Evolutionary conservation across 2,113 vertebrate species (phyloP).

Genomic region (Myotis lucifugus): DNA sequence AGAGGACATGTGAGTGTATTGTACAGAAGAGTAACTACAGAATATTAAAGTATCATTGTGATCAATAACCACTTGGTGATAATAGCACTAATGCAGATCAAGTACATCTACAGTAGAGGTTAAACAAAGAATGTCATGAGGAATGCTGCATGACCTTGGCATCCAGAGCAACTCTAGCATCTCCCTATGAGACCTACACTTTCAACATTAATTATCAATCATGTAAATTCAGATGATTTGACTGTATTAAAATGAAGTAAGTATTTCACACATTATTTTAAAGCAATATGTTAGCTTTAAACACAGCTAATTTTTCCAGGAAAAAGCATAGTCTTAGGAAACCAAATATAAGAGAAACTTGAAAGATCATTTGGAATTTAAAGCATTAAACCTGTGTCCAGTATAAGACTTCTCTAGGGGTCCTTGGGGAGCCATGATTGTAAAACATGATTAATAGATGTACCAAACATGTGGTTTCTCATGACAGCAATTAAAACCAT

Average conservation of each 20-base stretch:
- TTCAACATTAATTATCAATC: not conserved
- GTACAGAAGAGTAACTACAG: not conserved
- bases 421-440: not conserved
- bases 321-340: not conserved
- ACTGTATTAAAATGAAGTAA: not conserved
- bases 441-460: not conserved
- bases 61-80: not conserved
- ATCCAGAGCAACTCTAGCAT: fast-evolving
- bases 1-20: not conserved
- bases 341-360: not conserved
- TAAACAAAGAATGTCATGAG: not conserved
- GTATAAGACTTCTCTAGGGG: not conserved
- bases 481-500: not conserved
- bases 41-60: not conserved
- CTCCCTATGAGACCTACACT: not conserved
- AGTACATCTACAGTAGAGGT: not conserved
- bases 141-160: not conserved
- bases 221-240: not conserved
- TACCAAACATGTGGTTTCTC: not conserved
- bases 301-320: not conserved
- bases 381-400: not conserved
- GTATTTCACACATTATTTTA: not conserved
- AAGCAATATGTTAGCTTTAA: not conserved
- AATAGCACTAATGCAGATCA: not conserved
- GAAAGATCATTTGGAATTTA: not conserved